Evolutionary conservation across 2,888 invertebrate species (phyloP), one percentile per base, ranked within the genome.

Genomic region (Lutraria lutraria): DNA sequence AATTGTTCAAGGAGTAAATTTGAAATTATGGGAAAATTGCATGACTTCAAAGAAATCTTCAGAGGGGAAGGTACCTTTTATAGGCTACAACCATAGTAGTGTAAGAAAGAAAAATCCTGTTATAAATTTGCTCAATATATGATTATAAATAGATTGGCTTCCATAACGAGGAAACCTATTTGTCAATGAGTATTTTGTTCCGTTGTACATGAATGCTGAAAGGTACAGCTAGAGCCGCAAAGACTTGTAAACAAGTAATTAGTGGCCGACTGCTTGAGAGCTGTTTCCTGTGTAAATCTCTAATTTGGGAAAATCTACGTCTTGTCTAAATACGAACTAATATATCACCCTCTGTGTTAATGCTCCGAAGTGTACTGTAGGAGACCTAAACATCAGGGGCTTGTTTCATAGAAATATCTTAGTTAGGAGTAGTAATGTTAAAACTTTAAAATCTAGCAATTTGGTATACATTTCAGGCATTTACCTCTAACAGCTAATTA

Each of bases 231-330:
- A n/a, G n/a, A n/a, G 31, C 76, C 76, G 25, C 16, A 34, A 34
- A 31, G 16, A 34, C 13, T 76, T 19, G 76, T 76, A 76, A 76
- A 76, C 76, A 76, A 76, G 31, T 25, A 76, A 76, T 76, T 76
- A 76, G 76, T 13, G 31, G 31, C 16, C 1, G 76, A 31, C 19
- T 19, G 31, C 76, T 76, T 76, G 16, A 34, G 34, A 6, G 19
- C 43, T 43, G 10, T 31, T 76, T 76, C 76, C 76, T 76, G 76
- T 34, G 10, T 76, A 31, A 76, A 76, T 34, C 31, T 31, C 76
- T 76, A 76, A 76, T 76, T 76, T 29, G 76, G 15, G 25, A 31
- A 68, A 31, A n/a, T 34, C 31, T 34, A 34, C 76, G 76, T 34
- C 31, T 76, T 34, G 76, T n/a, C 25, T 34, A 31, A 76, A 31